A percentile compares a stretch with the other conserved stretches of the same genome.
Evolutionary conservation across 2,888 invertebrate species (phyloP).

Genomic region (Spialia ferax): DNA sequence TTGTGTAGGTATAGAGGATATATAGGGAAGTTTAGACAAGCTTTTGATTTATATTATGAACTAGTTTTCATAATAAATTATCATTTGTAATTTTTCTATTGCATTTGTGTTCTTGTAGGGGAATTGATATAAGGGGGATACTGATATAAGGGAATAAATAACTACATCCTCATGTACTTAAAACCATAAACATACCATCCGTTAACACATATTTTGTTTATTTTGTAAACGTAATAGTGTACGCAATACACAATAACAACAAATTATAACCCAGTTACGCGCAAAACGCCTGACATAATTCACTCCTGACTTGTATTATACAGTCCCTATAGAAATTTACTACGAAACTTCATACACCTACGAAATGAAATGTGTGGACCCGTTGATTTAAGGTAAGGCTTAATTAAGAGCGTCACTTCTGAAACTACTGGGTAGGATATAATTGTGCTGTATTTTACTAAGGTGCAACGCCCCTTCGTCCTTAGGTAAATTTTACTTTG

Average conservation of each 20-base stretch:
- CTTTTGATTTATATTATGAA: no score
- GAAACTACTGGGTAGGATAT: conserved; percentile 33
- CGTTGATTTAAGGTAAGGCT: conserved; percentile 38
- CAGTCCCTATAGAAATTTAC: conserved; percentile 36
- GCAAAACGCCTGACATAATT: conserved; percentile 14
- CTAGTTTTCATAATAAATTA: no score
- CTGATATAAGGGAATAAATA: no score
- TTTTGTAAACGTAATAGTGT: background rate
- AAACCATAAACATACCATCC: background rate
- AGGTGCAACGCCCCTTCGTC: conserved; percentile 23
- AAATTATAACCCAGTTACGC: background rate
- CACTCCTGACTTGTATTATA: conserved; percentile 30
- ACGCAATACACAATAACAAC: background rate
- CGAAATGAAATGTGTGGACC: conserved; percentile 37
- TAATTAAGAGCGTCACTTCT: conserved; percentile 36
- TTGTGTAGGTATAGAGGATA: no score
- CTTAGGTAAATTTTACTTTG: background rate
- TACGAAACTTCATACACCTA: conserved; percentile 33
- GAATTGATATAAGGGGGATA: no score
- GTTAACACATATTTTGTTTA: background rate
- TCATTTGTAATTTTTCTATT: no score
- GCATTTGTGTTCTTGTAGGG: no score
- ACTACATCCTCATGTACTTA: no score
- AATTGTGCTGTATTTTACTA: conserved; percentile 30
- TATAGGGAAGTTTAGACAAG: no score